Evolutionary conservation across 2,888 invertebrate species (phyloP), one percentile per base, ranked within the genome.

Genomic region (Uloborus plumipes): DNA sequence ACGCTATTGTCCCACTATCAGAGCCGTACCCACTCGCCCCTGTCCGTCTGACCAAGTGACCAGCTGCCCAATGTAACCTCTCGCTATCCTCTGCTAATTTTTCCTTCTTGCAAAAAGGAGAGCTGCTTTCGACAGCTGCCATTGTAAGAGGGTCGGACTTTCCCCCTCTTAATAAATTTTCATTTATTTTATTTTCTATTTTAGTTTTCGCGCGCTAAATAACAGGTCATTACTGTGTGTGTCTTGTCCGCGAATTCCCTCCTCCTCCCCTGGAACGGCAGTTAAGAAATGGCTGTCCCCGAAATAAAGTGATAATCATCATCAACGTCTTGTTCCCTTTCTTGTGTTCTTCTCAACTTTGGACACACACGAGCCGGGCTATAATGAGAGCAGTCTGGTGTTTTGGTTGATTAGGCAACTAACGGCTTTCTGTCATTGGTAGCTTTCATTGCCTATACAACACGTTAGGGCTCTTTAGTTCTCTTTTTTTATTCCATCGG

Each of bases 361-460:
- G 39, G 39, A 39, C 39, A 39, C 22, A n/a, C 51, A 50, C 49
- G n/a, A 26, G 14, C 22, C 31, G 47, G 47, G 9, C 39, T 39
- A 9, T 80, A 80, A 80, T 80, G 80, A 80, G 79, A 67, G 69
- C 49, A 55, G 73, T 67, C 73, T 80, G 80, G 80, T 80, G 80
- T 59, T 58, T 80, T 64, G 58, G 74, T 53, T 74, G 80, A 80
- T 80, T 74, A 80, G 80, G 73, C 49, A 79, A 67, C 79, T 79
- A 22, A 71, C 58, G 22, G 59, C 61, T 71, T 59, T 53, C 26
- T 22, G 67, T 15, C 16, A 14, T 50, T 20, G 22, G n/a, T 58
- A 58, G 22, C 64, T 71, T 61, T 47, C 64, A 58, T 77, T 77
- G 77, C 77, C 77, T 78, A 78, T 78, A 78, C 78, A 78, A 78